Base-by-base conservation (phyloP, 2,797 vertebrate genomes). In the Bufotes viridis region DNA sequence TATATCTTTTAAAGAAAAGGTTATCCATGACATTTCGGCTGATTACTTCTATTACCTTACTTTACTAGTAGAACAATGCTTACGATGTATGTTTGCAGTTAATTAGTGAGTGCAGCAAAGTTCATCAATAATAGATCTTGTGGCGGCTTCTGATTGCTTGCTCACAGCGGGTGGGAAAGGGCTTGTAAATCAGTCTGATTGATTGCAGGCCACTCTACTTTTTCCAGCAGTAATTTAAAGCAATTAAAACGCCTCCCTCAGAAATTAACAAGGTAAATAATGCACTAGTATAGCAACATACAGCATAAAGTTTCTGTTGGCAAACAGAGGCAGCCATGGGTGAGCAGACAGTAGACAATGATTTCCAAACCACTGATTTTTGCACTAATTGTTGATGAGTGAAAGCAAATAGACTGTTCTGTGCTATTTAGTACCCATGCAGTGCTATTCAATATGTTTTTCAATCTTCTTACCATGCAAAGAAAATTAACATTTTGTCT, bases 81-180 rank as follows among this genome's bases (percentile, higher is more conserved):
- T 91, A 92, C 69, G 58, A 94, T 92, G 93, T 94, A 93, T 90
- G 91, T 93, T 93, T 76, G 81, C 90, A 93, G 94, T 96, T 96
- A 96, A 97, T 97, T 96, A 97, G 95, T 92, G 60, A 92, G 93
- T 87, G 94, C 93, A 2, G 7, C 94, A 93, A 95, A 96, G 95
- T 94, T 94, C 94, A 96, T 97, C 96, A 96, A 97, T 96, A 96
- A 96, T 91, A 90, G 94, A 96, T 96, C 94, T 93, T 89, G 94
- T 87, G 91, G 96, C 88, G 90, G 95, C 87, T 90, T 96, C 94
- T 96, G 96, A 96, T 96, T 94, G 95, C 95, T 55, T 93, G 93
- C 93, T 95, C 92, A 61, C 93, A 69, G 95, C 90, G 75, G 94
- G 93, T 92, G 92, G 93, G 92, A 84, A 90, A 13, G 86, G 87